Percentiles rank a stretch among this genome's conserved stretches.
Conservation (phyloP, 2,113 vertebrate species). For the Pedionomus torquatus region DNA sequence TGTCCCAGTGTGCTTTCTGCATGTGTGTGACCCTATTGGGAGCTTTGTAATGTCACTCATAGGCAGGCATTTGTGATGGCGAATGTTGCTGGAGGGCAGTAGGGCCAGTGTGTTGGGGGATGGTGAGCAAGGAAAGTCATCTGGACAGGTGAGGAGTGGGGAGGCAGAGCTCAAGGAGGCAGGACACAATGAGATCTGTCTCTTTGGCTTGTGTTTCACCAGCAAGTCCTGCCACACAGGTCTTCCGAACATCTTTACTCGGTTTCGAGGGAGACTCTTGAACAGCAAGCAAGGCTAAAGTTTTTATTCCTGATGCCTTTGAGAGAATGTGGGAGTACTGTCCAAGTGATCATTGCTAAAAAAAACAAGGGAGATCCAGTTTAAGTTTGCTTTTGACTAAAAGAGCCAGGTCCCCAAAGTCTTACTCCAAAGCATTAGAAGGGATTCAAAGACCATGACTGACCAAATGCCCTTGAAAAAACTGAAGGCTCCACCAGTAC, state of each 20-base stretch:
- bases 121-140: not conserved
- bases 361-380: not conserved
- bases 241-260: not conserved
- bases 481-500: not conserved
- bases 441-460: not conserved
- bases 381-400: not conserved
- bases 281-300: not conserved
- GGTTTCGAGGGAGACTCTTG: not conserved
- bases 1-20: not conserved
- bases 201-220: not conserved
- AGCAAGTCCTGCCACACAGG: not conserved
- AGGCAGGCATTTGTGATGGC: not conserved
- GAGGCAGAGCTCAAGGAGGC: not conserved
- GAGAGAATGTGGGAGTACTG: not conserved
- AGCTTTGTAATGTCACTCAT: not conserved
- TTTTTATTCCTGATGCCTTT: not conserved
- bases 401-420: not conserved
- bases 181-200: not conserved
- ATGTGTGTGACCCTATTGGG: not conserved
- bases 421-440: not conserved
- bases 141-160: not conserved
- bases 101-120: not conserved
- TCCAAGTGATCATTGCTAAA: not conserved
- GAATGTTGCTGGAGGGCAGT: not conserved
- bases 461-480: not conserved